Evolutionary conservation across 2,888 invertebrate species (phyloP).

Genomic region (Aphrophora alni): DNA sequence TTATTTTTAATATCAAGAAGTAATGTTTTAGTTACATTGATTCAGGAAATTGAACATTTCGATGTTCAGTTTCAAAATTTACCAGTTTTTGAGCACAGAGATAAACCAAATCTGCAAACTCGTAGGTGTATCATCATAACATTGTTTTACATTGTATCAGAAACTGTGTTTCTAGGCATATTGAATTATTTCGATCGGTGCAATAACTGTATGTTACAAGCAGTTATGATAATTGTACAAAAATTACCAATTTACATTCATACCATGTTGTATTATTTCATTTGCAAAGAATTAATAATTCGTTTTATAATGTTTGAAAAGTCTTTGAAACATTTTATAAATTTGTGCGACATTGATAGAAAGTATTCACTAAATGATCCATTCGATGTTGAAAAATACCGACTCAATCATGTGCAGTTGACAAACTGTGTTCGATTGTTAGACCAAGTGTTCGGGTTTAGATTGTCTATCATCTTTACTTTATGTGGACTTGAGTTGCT

Average conservation of each 20-base stretch:
- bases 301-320: background rate
- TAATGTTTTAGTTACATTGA: background rate
- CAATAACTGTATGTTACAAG: background rate
- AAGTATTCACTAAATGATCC: background rate
- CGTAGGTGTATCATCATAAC: background rate
- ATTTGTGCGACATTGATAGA: background rate
- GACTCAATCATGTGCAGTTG: background rate
- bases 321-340: background rate
- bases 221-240: background rate
- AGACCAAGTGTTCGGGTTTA: background rate
- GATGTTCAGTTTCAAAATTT: background rate
- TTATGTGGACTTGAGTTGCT: background rate
- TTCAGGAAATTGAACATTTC: background rate
- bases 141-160: background rate
- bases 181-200: background rate
- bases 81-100: background rate
- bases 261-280: background rate
- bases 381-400: background rate
- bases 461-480: background rate
- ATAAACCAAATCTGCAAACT: background rate
- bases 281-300: background rate
- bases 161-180: background rate
- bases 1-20: background rate
- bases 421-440: background rate
- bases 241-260: background rate